phyloP scores from a whole-genome alignment of 2,888 invertebrate genomes.

The Physocephala rufipes region DNA sequence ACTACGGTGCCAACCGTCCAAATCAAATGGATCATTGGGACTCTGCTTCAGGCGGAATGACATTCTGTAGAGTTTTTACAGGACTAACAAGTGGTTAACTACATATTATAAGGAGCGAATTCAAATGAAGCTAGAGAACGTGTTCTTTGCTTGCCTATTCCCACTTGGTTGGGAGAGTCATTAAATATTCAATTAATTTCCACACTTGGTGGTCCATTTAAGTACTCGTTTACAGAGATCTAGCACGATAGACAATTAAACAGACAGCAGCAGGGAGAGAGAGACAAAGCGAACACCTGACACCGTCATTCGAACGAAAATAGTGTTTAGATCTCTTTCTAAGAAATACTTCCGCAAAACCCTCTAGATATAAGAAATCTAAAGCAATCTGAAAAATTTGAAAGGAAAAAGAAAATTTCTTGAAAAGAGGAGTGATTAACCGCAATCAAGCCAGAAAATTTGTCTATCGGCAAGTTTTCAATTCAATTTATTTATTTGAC shows the following conservation, averaged over 20 bases:
- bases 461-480: conserved; percentile 30
- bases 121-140: not conserved
- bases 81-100: not conserved
- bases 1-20: not conserved
- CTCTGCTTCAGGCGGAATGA: not conserved
- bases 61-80: conserved; percentile 17
- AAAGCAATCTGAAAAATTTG: no score
- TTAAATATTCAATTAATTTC: conserved; percentile 26
- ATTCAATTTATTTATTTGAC: conserved; percentile 46
- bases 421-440: not conserved
- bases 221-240: no score
- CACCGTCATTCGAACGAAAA: conserved; percentile 21
- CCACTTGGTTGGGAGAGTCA: conserved; percentile 3
- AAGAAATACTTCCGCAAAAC: conserved; percentile 12
- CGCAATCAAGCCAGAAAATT: not conserved
- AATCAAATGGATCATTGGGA: not conserved
- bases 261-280: not conserved
- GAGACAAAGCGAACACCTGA: conserved; percentile 15
- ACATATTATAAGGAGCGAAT: not conserved
- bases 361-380: no score
- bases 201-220: conserved; percentile 24
- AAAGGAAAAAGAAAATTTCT: not conserved
- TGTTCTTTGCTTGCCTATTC: no score
- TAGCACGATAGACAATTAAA: not conserved
- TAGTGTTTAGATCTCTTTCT: not conserved